Evolutionary conservation across 1,140 invertebrate species (phyloP), one percentile per base, ranked within the genome.

Genomic region (Heliconius himera): DNA sequence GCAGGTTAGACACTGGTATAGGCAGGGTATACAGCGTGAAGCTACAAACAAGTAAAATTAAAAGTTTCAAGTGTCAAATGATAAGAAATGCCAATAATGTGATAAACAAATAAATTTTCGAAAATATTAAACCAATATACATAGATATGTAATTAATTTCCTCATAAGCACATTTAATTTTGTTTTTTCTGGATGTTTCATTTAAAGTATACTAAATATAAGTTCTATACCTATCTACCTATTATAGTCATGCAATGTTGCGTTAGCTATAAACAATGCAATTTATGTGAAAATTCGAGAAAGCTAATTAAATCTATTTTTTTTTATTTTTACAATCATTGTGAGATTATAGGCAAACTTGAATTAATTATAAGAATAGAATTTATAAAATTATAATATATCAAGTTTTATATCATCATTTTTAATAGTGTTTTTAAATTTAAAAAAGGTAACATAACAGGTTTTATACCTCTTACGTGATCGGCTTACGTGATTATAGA

Each of bases 211-310:
- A 26, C 9, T 13, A 22, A 22, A n/a, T n/a, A 66, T 60, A 60
- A 60, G 54, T 66, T 66, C 11, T 66, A 22, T 60, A 66, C 60
- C 60, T 66, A 66, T 29, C 60, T 29, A 56, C n/a, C 20, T 56
- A 66, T 66, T 66, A 66, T 66, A 26, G 60, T 26, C 60, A 66
- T 66, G 60, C 60, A 66, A 66, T 66, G 60, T 66, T 66, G 60
- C 60, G 60, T 66, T 66, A 66, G 11, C 60, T 66, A 66, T 66
- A 66, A 29, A 66, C 60, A 66, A 66, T 66, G 60, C 60, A 66
- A 66, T 66, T 66, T 66, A 66, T 66, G 60, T 66, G 60, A 66
- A 66, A 66, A 66, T 66, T 26, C 60, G 60, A 29, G 60, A 66
- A 66, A 66, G 60, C 22, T 66, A 66, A 29, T 66, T 26, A 66